Evolutionary conservation across 92 coral and sea anemone species (phyloP), one percentile per base, ranked within the genome.

Genomic region (Umimayanthus kanabou): DNA sequence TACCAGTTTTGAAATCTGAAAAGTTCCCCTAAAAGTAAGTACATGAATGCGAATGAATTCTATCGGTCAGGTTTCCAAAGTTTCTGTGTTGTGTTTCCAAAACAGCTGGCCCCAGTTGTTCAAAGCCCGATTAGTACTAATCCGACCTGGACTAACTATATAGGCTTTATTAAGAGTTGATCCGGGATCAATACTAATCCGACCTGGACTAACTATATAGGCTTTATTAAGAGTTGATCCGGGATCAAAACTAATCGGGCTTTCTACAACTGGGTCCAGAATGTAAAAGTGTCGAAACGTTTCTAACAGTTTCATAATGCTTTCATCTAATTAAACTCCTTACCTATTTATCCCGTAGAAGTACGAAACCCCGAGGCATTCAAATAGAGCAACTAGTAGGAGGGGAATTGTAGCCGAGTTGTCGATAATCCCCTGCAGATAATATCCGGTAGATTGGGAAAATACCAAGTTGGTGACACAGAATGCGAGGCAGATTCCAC

Each of bases 291-390:
- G 22, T 9, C 40, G 78, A 37, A 33, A 39, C 39, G 4, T 61
- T 26, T 37, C 37, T 76, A 79, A 29, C 11, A 45, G 9, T 7
- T 6, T 47, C 11, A 30, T 6, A 15, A 28, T 55, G 1, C 16
- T 10, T 26, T 26, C n/a, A 28, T 10, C 14, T 82, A n/a, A 14
- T 16, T 42, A 20, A 57, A 57, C 4, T 6, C 84, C 89, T 58
- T 89, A 95, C 99, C 90, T 94, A n/a, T 97, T 96, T 47, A 95
- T 86, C 66, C 99, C 99, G 55, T 97, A 97, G 74, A 97, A 85
- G 73, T 91, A 97, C 26, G 93, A 90, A 15, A 97, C 91, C 58
- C 97, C 98, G 42, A 94, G 73, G 78, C 98, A 96, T 75, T 97
- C 99, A 65, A 89, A 92, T 87, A 97, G 76, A 6, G 97, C 99